Base-by-base conservation (phyloP, 2,888 invertebrate genomes). In the Lasius fuliginosus region DNA sequence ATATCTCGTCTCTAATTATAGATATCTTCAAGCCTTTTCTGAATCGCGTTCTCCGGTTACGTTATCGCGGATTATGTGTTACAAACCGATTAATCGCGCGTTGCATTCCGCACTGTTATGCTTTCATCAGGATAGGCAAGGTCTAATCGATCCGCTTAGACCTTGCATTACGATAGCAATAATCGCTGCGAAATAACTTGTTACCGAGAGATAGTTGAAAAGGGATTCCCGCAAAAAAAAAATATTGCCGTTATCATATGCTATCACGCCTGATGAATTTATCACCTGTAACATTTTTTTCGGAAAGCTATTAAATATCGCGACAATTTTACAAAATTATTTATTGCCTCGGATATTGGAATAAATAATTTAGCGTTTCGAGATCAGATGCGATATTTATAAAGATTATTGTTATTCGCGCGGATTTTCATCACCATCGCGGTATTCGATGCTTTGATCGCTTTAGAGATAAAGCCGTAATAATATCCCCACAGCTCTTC, bases 401-500 rank as follows among this genome's bases (percentile, higher is more conserved):
- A 68, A 68, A 64, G 23, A 40, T 42, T 4, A 23, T 23, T 18
- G 11, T 40, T n/a, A 40, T 23, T 40, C 65, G 6, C 64, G n/a
- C n/a, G 36, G 15, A 65, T 12, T 40, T 23, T 9, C 12, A 42
- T 23, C 23, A 40, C 23, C 3, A 53, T n/a, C 58, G 12, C 58
- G 12, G 1, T 58, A 58, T 58, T 23, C 40, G 9, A 65, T 64
- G 33, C 36, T n/a, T n/a, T 11, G 11, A 9, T 36, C n/a, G 68
- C 36, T 3, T 33, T 36, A n/a, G 23, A 77, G 18, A 11, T 74
- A 60, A 75, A 60, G 30, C 30, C 27, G 11, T 69, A 73, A 36
- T 79, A 60, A 81, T 74, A 23, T 65, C 42, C 40, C 11, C 58
- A 58, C 95, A 99, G 99, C 99, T 77, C 96, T 99, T 88, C 99